Evolutionary conservation across 2,888 invertebrate species (phyloP).

Genomic region (Torymus texanus): DNA sequence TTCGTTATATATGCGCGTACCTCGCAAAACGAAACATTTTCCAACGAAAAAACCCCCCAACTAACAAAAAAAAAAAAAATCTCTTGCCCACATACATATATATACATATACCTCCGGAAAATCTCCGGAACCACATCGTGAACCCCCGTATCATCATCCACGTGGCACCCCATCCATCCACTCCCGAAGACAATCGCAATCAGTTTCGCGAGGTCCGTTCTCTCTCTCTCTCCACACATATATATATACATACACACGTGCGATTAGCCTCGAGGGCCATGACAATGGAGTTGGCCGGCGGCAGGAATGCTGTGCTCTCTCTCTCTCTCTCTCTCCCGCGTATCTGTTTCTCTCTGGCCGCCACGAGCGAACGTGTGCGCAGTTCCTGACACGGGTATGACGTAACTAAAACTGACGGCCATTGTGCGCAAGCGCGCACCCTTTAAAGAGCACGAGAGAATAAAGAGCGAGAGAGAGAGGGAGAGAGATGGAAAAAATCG

Average conservation of each 20-base stretch:
- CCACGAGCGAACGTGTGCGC: background rate
- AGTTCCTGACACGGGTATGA: conserved; percentile 66
- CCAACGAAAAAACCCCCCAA: too few relatives aligned
- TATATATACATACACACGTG: too few relatives aligned
- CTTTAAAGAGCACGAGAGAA: conserved; percentile 23
- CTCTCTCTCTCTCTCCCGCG: background rate
- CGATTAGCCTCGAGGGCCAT: conserved; percentile 35
- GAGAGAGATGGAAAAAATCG: conserved; percentile 8
- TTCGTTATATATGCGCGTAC: too few relatives aligned
- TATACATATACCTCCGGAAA: too few relatives aligned
- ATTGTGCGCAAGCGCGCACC: conserved; percentile 64
- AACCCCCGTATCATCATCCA: background rate
- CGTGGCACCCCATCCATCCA: background rate
- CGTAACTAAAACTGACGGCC: conserved; percentile 72
- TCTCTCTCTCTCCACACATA: conserved; percentile 2
- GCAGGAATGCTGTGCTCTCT: conserved; percentile 39
- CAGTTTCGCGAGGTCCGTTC: conserved; percentile 48
- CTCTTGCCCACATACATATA: too few relatives aligned
- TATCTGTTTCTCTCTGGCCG: background rate
- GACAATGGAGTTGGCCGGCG: conserved; percentile 38
- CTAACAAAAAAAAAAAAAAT: too few relatives aligned
- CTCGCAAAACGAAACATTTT: too few relatives aligned
- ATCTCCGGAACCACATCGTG: too few relatives aligned
- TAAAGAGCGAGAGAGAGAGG: background rate
- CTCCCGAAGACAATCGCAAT: conserved; percentile 52